Evolutionary conservation across 2,797 vertebrate genomes (phyloP).

Genomic region (Clarias pachynema): DNA sequence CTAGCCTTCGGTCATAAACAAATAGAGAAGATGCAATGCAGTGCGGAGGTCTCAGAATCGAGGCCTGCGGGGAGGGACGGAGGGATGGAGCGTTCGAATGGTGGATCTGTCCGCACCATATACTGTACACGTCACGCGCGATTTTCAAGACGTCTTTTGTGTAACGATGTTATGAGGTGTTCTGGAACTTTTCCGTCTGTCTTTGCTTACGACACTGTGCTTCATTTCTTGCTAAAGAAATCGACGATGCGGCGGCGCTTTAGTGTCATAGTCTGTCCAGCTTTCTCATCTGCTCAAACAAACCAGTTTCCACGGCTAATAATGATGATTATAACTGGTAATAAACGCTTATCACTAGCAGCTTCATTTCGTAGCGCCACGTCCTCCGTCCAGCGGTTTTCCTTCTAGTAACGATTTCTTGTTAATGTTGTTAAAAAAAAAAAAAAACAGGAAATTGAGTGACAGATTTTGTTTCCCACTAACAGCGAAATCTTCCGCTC

Average conservation of each 20-base stretch:
- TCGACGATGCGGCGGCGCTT: background rate
- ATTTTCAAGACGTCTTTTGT: background rate
- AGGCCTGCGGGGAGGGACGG: background rate
- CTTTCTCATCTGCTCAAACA: background rate
- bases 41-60: conserved; percentile 2
- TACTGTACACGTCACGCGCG: background rate
- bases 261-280: background rate
- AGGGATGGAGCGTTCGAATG: background rate
- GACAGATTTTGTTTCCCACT: background rate
- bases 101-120: background rate
- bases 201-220: background rate
- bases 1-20: conserved; percentile 31
- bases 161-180: background rate
- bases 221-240: background rate
- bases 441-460: background rate
- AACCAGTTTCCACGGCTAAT: background rate
- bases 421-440: background rate
- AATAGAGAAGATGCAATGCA: conserved; percentile 9
- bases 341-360: background rate
- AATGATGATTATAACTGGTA: background rate
- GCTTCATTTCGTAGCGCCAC: too few species aligned
- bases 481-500: background rate
- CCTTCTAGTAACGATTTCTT: background rate
- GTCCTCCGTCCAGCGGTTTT: too few species aligned
- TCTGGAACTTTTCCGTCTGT: background rate